Conservation (phyloP, 2,113 vertebrate species). For the Chrysochloris asiatica region DNA sequence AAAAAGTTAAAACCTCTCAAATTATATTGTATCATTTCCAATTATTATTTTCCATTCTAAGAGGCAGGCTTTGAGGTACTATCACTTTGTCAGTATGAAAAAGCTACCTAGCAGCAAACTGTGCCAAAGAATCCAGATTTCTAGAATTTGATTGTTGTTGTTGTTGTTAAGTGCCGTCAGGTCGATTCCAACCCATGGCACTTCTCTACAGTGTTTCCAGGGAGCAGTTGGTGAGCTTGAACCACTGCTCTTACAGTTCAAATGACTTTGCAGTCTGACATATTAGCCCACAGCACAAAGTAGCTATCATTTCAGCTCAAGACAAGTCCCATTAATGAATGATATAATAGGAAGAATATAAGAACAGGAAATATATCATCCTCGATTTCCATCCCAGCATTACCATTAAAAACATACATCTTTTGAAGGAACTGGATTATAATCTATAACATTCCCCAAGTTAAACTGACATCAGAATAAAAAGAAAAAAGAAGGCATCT, state of each 20-base stretch:
- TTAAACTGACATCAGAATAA: not conserved
- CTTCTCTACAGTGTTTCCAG: too few relatives aligned
- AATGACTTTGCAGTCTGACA: too few relatives aligned
- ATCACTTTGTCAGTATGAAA: conserved; percentile 1
- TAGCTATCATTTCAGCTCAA: conserved; percentile 23
- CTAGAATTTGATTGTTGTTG: conserved; percentile 22
- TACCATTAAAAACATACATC: conserved; percentile 26
- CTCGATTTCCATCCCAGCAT: not conserved
- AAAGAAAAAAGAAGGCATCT: not conserved
- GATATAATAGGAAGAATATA: not conserved
- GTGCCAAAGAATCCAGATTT: conserved; percentile 8
- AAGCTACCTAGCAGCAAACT: conserved; percentile 13
- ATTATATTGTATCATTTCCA: not conserved
- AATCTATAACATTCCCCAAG: not conserved
- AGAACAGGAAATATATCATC: not conserved
- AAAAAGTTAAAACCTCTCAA: not conserved
- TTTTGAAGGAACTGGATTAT: conserved; percentile 13
- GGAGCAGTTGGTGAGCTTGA: too few relatives aligned
- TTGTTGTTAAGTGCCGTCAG: too few relatives aligned
- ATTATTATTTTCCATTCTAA: conserved; percentile 3
- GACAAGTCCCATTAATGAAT: not conserved
- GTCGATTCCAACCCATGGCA: too few relatives aligned
- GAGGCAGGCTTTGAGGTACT: not conserved
- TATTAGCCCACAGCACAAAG: conserved; percentile 38
- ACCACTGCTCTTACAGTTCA: too few relatives aligned